Evolutionary conservation across 2,797 vertebrate species (phyloP), one percentile per base, ranked within the genome.

Genomic region (Siniperca obscura): DNA sequence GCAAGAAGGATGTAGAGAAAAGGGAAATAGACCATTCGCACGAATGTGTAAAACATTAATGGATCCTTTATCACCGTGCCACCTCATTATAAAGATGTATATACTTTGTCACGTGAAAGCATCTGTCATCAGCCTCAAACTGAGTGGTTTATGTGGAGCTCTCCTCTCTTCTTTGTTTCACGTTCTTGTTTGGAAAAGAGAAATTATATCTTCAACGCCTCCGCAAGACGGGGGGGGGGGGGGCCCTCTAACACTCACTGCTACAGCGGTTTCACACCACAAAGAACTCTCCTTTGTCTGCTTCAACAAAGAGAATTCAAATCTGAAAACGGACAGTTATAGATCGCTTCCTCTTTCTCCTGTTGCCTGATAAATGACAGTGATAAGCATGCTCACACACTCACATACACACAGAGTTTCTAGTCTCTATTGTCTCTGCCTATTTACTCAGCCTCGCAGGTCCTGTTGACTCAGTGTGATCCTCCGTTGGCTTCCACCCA

Each of bases 221-320:
- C 17, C 25, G 76, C 25, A 4, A 9, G n/a, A 53, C 19, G 22
- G 38, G 14, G 27, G 22, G 14, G 22, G 48, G 57, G 27, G 27
- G 27, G 27, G 27, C 38, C n/a, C 46, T 78, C 46, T 52, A 50
- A 79, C 82, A 74, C 70, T 57, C 69, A 52, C 44, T 16, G 52
- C 76, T 74, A 75, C 84, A 85, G 57, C 56, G 66, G 27, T 71
- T 84, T 87, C 85, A 81, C 89, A 82, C 85, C 88, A 91, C 92
- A 89, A 76, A 94, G 86, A 87, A 76, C 61, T 76, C 73, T 74
- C 84, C 92, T 92, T 93, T 95, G 93, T 94, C 90, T 89, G 78
- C 86, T 38, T 44, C 42, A 91, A 93, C 93, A 95, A 95, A 93
- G 87, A 86, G 76, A 75, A 92, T 87, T 90, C 84, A 86, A 91